Conservation (phyloP, 2,113 vertebrate genomes). For the Scolopax mira region DNA sequence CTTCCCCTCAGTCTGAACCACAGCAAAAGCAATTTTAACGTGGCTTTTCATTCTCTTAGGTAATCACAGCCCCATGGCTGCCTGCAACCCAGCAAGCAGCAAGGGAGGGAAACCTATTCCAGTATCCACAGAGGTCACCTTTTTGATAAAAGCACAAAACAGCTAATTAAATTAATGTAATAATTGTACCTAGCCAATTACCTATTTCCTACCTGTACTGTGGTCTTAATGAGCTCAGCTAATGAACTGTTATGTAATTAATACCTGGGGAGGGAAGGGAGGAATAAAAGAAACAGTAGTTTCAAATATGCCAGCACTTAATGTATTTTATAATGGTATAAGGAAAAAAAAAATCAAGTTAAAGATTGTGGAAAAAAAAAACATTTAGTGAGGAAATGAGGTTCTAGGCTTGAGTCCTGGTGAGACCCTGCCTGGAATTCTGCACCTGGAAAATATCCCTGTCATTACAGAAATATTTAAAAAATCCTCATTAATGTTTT, state of each 20-base stretch:
- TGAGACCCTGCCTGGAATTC: not conserved
- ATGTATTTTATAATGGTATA: not conserved
- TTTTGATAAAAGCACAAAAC: constrained; percentile 48
- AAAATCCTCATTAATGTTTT: not conserved
- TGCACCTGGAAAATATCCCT: not conserved
- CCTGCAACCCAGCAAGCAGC: not conserved
- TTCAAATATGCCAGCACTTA: not conserved
- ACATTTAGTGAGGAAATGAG: not conserved
- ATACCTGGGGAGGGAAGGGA: constrained; percentile 2
- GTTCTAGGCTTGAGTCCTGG: not conserved
- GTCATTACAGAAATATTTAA: not conserved
- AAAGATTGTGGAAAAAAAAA: not conserved
- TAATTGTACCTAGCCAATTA: constrained; percentile 46
- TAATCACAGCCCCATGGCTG: not conserved
- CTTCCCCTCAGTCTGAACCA: not conserved
- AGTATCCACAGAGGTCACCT: constrained; percentile 57
- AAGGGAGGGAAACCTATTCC: not conserved
- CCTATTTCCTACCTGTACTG: constrained; percentile 43
- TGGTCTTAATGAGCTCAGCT: constrained; percentile 53
- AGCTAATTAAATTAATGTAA: constrained; percentile 66
- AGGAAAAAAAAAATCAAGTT: not conserved
- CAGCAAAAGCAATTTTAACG: not conserved
- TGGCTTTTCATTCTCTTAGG: not conserved
- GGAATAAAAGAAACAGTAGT: not conserved
- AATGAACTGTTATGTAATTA: constrained; percentile 67